Evolutionary conservation across 2,888 invertebrate genomes (phyloP), one percentile per base, ranked within the genome.

Genomic region (Ophion slaviceki): DNA sequence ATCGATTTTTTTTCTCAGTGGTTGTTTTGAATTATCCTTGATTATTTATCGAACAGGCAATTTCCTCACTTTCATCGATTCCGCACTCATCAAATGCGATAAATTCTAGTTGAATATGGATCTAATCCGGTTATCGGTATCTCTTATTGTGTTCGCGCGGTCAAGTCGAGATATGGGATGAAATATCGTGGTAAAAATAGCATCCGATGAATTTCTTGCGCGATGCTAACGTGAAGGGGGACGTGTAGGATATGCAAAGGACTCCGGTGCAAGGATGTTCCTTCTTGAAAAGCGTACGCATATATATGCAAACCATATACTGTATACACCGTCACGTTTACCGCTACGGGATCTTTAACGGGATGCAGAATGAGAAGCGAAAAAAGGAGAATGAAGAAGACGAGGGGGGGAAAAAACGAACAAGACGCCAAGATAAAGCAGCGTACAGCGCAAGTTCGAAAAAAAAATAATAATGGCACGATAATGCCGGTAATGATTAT

Each of bases 291-390:
- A 14, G 32, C 28, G 61, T 71, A 74, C 75, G 67, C 71, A 24
- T 36, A 59, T 67, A 61, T 20, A 66, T 45, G 32, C 62, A 45
- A 40, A 61, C 14, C 53, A 59, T 57, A 28, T 45, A 66, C 28
- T 64, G n/a, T 45, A 64, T 74, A 57, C 64, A 74, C 61, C 57
- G 78, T 70, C 86, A 86, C 86, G 86, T 90, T 90, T 90, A 90
- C 91, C 90, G 91, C 91, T 92, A 91, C 87, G 87, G 90, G 89
- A 89, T 87, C 89, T 89, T 88, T 91, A 91, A 91, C 91, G 91
- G 91, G 91, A 92, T 88, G 89, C 88, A 86, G 89, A 77, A 77
- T 47, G 80, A 85, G 88, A 89, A 88, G 84, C 62, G 86, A 85
- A 66, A 76, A 72, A 66, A 68, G 70, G 70, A 80, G 78, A 71